Percentiles rank a stretch among this genome's conserved stretches.
phyloP scores from a whole-genome alignment of 2,113 vertebrate species.

The Periophthalmodon schlosseri region DNA sequence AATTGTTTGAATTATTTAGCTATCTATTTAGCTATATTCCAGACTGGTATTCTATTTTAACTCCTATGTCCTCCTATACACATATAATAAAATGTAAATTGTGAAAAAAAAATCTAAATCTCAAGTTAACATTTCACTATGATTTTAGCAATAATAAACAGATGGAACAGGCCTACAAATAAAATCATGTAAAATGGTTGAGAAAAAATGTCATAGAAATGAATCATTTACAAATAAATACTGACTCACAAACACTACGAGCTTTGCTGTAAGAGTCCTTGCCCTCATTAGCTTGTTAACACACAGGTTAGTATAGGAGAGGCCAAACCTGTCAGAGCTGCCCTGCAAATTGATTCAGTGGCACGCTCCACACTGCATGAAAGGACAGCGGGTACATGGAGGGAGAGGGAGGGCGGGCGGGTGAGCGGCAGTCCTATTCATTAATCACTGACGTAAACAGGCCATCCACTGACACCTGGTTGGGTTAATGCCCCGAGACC shows the following conservation, averaged over 20 bases:
- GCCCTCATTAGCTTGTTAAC: slow-evolving; percentile 68
- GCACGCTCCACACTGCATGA: slow-evolving; percentile 74
- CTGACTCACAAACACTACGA: slow-evolving; percentile 45
- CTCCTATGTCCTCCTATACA: no score
- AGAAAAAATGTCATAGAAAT: background rate
- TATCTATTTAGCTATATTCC: no score
- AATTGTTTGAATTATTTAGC: no score
- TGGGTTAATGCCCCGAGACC: slow-evolving; percentile 88
- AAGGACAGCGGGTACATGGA: slow-evolving; percentile 37
- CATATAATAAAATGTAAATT: no score
- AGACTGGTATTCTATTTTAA: no score
- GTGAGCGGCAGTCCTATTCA: slow-evolving; percentile 84
- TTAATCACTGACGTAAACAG: slow-evolving; percentile 91
- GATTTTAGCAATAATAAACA: no score
- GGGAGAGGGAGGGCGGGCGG: slow-evolving; percentile 55
- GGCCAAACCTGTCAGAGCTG: slow-evolving; percentile 70
- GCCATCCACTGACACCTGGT: slow-evolving; percentile 89
- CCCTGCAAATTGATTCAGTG: slow-evolving; percentile 81
- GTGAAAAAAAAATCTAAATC: no score
- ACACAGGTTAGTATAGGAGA: slow-evolving; percentile 45
- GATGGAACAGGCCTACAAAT: no score
- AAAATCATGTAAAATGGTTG: no score
- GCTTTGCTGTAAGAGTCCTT: slow-evolving; percentile 18
- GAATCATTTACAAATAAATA: background rate
- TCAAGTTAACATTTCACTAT: no score